Evolutionary conservation across 2,797 vertebrate genomes (phyloP).

Genomic region (Heliangelus exortis): DNA sequence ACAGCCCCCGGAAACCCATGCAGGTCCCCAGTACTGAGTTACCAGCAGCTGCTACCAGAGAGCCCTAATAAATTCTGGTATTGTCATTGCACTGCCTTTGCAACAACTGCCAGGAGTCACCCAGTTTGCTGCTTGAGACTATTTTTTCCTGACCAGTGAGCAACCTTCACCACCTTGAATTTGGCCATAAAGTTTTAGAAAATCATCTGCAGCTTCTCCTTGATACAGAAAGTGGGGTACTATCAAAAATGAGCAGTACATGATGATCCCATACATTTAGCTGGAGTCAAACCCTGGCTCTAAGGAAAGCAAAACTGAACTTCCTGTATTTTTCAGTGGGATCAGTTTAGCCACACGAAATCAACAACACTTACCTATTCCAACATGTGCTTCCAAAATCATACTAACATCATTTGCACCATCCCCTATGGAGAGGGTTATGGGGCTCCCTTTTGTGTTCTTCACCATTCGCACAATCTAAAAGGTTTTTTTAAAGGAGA

Average conservation of each 20-base stretch:
- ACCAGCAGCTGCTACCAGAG: not conserved
- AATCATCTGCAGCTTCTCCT: not conserved
- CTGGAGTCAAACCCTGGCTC: not conserved
- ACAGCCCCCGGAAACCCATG: not conserved
- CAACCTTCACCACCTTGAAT: not conserved
- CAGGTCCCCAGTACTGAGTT: not conserved
- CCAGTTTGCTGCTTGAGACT: not conserved
- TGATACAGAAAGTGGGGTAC: not conserved
- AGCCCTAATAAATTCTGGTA: not conserved
- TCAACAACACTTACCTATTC: conserved; percentile 86
- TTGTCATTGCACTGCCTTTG: not conserved
- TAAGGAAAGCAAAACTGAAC: not conserved
- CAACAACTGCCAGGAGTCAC: not conserved
- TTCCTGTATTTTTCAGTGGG: not conserved
- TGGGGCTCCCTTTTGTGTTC: conserved; percentile 92
- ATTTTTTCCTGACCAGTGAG: not conserved
- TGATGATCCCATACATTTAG: not conserved
- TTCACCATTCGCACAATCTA: conserved; percentile 99
- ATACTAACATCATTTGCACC: conserved; percentile 99
- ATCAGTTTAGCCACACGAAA: fast-evolving
- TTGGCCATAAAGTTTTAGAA: not conserved
- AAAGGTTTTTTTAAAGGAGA: not conserved
- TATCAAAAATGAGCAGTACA: not conserved
- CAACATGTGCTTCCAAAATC: conserved; percentile 98
- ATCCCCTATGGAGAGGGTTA: conserved; percentile 94